These are phyloP conservation scores for Lycodopsis pacificus DNA, from an alignment of 2,797 vertebrate genomes.

Conservation along the genomic window DNA sequence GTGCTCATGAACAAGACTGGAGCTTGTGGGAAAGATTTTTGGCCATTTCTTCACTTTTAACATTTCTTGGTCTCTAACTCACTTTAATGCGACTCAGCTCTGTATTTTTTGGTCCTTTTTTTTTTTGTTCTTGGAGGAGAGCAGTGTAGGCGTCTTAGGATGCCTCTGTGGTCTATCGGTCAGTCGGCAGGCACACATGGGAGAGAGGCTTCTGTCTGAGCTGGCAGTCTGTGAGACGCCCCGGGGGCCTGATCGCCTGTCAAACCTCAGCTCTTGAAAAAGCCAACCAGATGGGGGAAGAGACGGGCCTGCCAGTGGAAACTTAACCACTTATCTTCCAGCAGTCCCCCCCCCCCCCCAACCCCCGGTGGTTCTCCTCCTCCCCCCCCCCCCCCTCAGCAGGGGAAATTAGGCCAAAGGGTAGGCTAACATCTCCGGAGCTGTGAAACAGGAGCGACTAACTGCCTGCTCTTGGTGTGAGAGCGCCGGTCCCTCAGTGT, in stretches of 20 bases:
- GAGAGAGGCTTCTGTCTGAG: slow-evolving; percentile 66
- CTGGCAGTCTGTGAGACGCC: slow-evolving; percentile 70
- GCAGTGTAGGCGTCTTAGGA: slow-evolving; percentile 31
- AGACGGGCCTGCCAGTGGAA: slow-evolving; percentile 75
- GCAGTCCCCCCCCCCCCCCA: background rate
- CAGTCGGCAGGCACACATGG: slow-evolving; percentile 55
- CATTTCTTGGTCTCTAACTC: slow-evolving; percentile 2
- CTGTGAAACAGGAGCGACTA: slow-evolving; percentile 67
- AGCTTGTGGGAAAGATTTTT: slow-evolving; percentile 15
- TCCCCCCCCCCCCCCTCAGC: slow-evolving; percentile 23
- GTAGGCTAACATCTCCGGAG: slow-evolving; percentile 77
- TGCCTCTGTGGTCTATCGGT: slow-evolving; percentile 58
- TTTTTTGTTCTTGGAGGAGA: slow-evolving; percentile 35
- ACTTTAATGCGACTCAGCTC: slow-evolving; percentile 6
- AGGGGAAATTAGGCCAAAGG: slow-evolving; percentile 81
- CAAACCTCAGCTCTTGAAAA: slow-evolving; percentile 75
- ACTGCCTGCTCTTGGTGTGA: slow-evolving; percentile 48
- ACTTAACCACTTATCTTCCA: slow-evolving; percentile 80
- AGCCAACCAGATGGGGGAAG: slow-evolving; percentile 75
- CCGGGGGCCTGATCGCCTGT: slow-evolving; percentile 73
- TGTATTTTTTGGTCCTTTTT: slow-evolving; percentile 22
- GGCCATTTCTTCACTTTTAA: slow-evolving; percentile 16
- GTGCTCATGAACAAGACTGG: slow-evolving; percentile 40
- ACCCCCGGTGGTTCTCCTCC: background rate
- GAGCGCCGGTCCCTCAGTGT: slow-evolving; percentile 60